phyloP scores from a whole-genome alignment of 2,797 vertebrate species.

The Mycteria americana region DNA sequence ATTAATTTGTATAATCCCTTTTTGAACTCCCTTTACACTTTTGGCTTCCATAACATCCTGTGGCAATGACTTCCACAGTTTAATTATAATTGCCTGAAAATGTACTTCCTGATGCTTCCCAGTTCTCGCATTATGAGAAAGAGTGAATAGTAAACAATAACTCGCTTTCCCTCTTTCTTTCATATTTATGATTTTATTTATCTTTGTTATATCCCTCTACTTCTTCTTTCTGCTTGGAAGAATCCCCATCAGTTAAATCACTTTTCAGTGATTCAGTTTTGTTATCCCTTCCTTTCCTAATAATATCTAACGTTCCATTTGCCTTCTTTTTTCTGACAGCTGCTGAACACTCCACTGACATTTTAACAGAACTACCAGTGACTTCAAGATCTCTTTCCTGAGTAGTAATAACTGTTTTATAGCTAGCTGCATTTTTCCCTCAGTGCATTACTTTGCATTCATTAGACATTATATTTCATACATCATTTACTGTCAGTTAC shows the following conservation, averaged over 20 bases:
- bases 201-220: neutral
- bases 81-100: slow-evolving; percentile 13
- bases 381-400: neutral
- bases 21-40: slow-evolving; percentile 43
- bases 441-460: neutral
- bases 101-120: slow-evolving; percentile 1
- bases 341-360: neutral
- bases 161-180: neutral
- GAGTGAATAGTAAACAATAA: neutral
- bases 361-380: neutral
- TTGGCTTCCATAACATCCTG: slow-evolving; percentile 26
- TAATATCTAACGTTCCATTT: rapidly evolving
- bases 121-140: neutral
- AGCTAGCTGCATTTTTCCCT: neutral
- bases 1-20: slow-evolving; percentile 40
- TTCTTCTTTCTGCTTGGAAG: neutral
- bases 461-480: neutral
- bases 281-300: neutral
- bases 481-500: neutral
- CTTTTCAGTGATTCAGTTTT: neutral
- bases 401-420: neutral
- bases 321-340: neutral
- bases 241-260: neutral
- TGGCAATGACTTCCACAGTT: slow-evolving; percentile 47
- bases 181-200: neutral